These are phyloP conservation scores for Clarias fuscus DNA, from an alignment of 2,797 vertebrate genomes.

Conservation along the genomic window DNA sequence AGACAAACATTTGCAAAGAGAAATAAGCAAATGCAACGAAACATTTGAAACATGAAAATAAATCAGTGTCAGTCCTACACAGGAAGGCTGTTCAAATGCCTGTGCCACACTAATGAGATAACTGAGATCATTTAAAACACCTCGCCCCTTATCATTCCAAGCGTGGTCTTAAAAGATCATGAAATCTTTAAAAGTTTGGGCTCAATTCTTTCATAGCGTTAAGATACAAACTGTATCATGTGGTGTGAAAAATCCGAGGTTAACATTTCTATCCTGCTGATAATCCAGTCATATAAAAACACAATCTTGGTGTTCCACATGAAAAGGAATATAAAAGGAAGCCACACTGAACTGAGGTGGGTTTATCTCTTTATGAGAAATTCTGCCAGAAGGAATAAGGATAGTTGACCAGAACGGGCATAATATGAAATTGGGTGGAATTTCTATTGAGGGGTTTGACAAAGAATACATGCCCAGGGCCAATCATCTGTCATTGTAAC, in stretches of 20 bases:
- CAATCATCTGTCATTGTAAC: neutral
- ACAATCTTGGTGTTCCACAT: neutral
- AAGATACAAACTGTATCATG: too few relatives aligned
- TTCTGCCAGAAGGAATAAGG: neutral
- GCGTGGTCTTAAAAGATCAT: neutral
- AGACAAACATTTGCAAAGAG: constrained; percentile 8
- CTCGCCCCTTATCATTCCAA: neutral
- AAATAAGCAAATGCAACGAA: neutral
- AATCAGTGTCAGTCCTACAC: neutral
- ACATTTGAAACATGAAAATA: neutral
- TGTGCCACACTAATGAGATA: neutral
- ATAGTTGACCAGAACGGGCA: neutral
- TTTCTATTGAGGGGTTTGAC: neutral
- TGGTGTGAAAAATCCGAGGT: too few relatives aligned
- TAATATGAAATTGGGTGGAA: too few relatives aligned
- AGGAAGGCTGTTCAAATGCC: neutral
- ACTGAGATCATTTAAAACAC: too few relatives aligned
- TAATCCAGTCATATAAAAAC: neutral
- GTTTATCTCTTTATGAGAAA: neutral
- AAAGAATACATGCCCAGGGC: neutral
- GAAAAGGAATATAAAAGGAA: neutral
- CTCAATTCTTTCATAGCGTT: too few relatives aligned
- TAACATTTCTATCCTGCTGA: too few relatives aligned
- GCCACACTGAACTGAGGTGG: neutral
- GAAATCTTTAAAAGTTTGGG: too few relatives aligned